Base-by-base conservation (phyloP, 2,888 invertebrate species). In the Deladenus siricidicola region DNA sequence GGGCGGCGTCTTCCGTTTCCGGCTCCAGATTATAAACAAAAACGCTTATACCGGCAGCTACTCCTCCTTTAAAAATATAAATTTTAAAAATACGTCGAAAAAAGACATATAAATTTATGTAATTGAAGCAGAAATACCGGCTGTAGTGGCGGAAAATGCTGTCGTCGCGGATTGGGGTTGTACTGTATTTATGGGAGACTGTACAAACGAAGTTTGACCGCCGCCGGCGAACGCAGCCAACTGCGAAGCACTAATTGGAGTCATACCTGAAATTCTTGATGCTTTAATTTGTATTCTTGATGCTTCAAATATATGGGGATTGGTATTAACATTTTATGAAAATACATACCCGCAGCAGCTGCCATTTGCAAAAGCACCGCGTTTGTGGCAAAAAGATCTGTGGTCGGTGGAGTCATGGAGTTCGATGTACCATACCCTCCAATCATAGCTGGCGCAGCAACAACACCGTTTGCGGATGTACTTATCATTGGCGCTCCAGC, bases 11-110 rank as follows among this genome's bases (percentile, higher is more conserved):
- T 81, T 90, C 90, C 2, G 89, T 89, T 80, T 90, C 90, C 67
- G 89, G 89, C 55, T 89, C 88, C 78, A 90, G 85, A 82, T 90
- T 90, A 84, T 89, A 90, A 64, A 91, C 89, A 82, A 90, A 90
- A 81, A 90, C 88, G 82, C 89, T 89, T 88, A 88, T 89, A 68
- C 91, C 91, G 65, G 88, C 88, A 19, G 30, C 45, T 23, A 29
- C 48, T 19, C 48, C 64, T 29, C n/a, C n/a, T n/a, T n/a, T n/a
- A n/a, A n/a, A n/a, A n/a, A n/a, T n/a, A n/a, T n/a, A n/a, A n/a
- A n/a, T n/a, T n/a, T n/a, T n/a, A n/a, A n/a, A n/a, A n/a, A n/a
- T n/a, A n/a, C n/a, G n/a, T n/a, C n/a, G n/a, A n/a, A n/a, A n/a
- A n/a, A n/a, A n/a, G n/a, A n/a, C n/a, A n/a, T n/a, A n/a, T n/a